Conservation (phyloP, 2,888 invertebrate species). For the Lobophora halterata region DNA sequence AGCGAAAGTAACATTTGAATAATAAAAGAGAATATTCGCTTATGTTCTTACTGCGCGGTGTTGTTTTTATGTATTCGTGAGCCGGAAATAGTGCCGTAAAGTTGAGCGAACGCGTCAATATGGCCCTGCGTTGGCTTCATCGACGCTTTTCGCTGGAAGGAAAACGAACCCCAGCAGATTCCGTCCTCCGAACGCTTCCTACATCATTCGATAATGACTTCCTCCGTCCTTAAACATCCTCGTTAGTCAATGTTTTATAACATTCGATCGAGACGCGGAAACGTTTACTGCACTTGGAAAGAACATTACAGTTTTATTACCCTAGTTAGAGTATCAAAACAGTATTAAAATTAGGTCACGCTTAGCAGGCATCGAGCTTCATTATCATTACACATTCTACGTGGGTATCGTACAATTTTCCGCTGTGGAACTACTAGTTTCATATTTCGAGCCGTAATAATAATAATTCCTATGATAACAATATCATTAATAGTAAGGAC, state of each 20-base stretch:
- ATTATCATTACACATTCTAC: slow-evolving; percentile 34
- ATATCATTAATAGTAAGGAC: slow-evolving; percentile 80
- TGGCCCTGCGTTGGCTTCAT: slow-evolving; percentile 34
- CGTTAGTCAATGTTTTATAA: slow-evolving; percentile 61
- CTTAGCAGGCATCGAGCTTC: slow-evolving; percentile 43
- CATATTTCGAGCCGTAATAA: slow-evolving; percentile 65
- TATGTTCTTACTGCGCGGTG: slow-evolving; percentile 42
- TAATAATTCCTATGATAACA: slow-evolving; percentile 77
- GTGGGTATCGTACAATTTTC: slow-evolving; percentile 50
- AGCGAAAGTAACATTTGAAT: slow-evolving; percentile 73
- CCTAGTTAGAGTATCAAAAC: slow-evolving; percentile 44
- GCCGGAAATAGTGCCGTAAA: slow-evolving; percentile 48
- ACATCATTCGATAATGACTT: slow-evolving; percentile 75
- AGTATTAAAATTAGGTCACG: slow-evolving; percentile 61
- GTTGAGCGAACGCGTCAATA: slow-evolving; percentile 41
- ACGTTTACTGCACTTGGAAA: slow-evolving; percentile 46
- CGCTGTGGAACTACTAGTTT: slow-evolving; percentile 51
- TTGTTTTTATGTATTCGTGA: slow-evolving; percentile 50
- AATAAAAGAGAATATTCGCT: slow-evolving; percentile 66
- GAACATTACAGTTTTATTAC: slow-evolving; percentile 46
- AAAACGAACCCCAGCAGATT: slow-evolving; percentile 24
- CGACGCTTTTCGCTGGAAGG: slow-evolving; percentile 23
- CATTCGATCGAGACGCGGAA: slow-evolving; percentile 58
- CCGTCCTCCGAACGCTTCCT: slow-evolving; percentile 64
- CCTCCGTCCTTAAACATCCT: slow-evolving; percentile 71